A percentile compares a stretch with the other conserved stretches of the same genome.
These are phyloP conservation scores for Syrista parreyssii DNA, from an alignment of 2,888 invertebrate genomes.

Conservation along the genomic window DNA sequence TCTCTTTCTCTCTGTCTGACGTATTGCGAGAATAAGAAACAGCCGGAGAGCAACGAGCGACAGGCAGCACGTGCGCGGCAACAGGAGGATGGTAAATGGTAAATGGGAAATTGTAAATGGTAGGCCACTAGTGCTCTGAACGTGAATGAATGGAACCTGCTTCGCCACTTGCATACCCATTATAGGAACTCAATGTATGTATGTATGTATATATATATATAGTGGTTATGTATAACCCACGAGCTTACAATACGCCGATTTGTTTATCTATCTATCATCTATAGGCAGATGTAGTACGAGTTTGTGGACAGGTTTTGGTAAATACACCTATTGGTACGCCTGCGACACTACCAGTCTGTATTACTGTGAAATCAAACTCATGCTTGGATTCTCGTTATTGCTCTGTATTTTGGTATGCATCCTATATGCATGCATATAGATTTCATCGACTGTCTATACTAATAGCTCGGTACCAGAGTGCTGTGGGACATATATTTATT, in stretches of 20 bases:
- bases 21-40: conserved; percentile 38
- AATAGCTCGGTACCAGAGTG: not conserved
- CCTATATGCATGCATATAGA: not conserved
- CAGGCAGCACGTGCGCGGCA: conserved; percentile 33
- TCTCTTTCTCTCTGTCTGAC: conserved; percentile 20
- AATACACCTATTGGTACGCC: not conserved
- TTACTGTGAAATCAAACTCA: not conserved
- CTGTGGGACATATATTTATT: not conserved
- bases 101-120: conserved; percentile 62
- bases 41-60: conserved; percentile 12
- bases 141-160: conserved; percentile 66
- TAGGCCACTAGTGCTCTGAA: conserved; percentile 52
- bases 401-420: not conserved
- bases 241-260: conserved; percentile 29
- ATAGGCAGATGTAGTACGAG: conserved; percentile 9
- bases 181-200: conserved; percentile 44
- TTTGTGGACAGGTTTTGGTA: conserved; percentile 7
- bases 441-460: not conserved
- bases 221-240: not conserved
- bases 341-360: not conserved
- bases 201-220: not conserved
- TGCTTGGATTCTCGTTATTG: not conserved
- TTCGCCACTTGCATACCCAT: conserved; percentile 62
- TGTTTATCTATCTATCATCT: conserved; percentile 36
- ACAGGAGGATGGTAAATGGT: conserved; percentile 50